Conservation (phyloP, 2,888 invertebrate genomes). For the Clepsis dumicolana region DNA sequence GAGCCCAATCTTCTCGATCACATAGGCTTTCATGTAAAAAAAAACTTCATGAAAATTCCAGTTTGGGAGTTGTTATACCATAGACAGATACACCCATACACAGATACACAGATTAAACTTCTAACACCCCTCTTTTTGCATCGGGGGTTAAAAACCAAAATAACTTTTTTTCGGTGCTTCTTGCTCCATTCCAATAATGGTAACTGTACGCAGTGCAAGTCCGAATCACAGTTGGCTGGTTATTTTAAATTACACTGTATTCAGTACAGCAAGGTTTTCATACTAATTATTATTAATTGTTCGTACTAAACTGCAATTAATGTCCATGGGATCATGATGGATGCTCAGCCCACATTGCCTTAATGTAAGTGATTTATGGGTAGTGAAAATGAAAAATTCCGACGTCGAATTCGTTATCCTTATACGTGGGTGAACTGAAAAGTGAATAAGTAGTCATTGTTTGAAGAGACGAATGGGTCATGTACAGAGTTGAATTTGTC, state of each 20-base stretch:
- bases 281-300: constrained; percentile 5
- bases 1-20: no score
- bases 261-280: background rate
- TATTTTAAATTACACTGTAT: background rate
- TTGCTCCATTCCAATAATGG: no score
- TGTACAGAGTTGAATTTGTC: background rate
- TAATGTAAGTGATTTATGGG: constrained; percentile 35
- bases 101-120: no score
- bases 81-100: no score
- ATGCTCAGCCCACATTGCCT: constrained; percentile 28
- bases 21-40: no score
- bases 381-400: constrained; percentile 38
- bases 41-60: no score
- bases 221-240: no score
- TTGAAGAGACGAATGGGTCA: constrained; percentile 4
- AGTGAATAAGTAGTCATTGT: constrained; percentile 7
- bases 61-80: no score
- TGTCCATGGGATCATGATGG: constrained; percentile 11
- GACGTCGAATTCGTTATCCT: constrained; percentile 17
- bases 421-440: constrained; percentile 29
- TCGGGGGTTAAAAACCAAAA: no score
- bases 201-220: no score
- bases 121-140: no score
- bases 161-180: no score
- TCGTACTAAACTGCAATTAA: constrained; percentile 8